Percentiles rank a stretch among this genome's conserved stretches.
Evolutionary conservation across 2,113 vertebrate genomes (phyloP).

Genomic region (Trichechus manatus): DNA sequence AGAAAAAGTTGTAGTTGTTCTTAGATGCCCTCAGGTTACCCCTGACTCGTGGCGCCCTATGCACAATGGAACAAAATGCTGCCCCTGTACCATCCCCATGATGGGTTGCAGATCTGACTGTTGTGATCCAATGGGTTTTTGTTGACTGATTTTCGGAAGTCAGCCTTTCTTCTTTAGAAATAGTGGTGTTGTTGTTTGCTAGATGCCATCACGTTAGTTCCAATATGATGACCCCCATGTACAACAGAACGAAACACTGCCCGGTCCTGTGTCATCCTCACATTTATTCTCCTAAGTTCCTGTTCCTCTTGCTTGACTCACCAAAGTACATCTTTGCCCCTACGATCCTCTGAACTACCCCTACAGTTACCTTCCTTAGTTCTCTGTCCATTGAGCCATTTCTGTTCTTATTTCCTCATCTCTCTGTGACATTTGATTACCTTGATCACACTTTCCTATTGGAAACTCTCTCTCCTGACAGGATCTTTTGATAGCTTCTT

Average conservation of each 20-base stretch:
- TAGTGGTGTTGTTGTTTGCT: background rate
- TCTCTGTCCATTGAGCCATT: accelerated
- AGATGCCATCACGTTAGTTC: background rate
- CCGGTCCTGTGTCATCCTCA: background rate
- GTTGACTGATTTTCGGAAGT: background rate
- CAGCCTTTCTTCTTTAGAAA: background rate
- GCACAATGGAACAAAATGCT: background rate
- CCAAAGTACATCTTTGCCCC: background rate
- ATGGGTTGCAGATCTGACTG: background rate
- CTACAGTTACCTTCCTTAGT: accelerated
- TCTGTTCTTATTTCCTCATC: background rate
- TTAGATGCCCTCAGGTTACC: background rate
- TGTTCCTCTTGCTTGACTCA: accelerated
- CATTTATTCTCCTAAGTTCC: background rate
- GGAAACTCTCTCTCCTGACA: background rate
- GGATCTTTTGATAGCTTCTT: accelerated
- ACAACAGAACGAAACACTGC: background rate
- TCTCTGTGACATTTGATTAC: background rate
- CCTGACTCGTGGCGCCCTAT: background rate
- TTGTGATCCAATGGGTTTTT: background rate
- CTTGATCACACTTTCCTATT: background rate
- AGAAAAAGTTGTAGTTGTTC: background rate
- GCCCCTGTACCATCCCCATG: background rate
- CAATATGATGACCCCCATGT: background rate
- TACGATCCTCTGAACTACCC: accelerated